Base-by-base conservation (phyloP, 2,113 vertebrate genomes). In the Lepus europaeus region DNA sequence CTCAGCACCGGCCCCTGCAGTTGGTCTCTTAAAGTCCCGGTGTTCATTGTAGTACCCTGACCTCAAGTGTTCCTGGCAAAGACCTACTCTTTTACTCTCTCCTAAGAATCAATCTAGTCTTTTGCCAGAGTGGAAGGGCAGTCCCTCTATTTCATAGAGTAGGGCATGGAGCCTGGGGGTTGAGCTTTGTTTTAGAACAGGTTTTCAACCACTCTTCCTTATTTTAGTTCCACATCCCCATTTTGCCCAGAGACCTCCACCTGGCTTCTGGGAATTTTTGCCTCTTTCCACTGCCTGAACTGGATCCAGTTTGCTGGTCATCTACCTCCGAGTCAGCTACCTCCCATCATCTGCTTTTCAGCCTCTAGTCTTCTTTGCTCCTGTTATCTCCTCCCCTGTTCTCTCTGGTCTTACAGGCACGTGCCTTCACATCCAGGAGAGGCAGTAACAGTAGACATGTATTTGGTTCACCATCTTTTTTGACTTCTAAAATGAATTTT, bases 401-500 rank as follows among this genome's bases (percentile, higher is more conserved):
- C 39, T 76, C 33, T 61, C 31, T 94, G 53, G 64, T 85, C 53
- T 66, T 91, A 31, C 0, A 49, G 79, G 39, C 68, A 36, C 29
- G 49, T 81, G 45, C 19, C 39, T 74, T 89, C 69, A 36, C 80
- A 49, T 53, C 22, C 22, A 85, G 29, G 69, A 59, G 69, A 91
- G 27, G 14, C 70, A 77, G 22, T 70, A 72, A 89, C 92, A 74
- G 19, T 51, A 80, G 39, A 36, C 49, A 2, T 0, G 1, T 31
- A 5, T 74, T 95, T 78, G 31, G 9, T 33, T 80, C 9, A 80
- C 39, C 56, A 51, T 77, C 31, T 69, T 68, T 56, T 81, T 53
- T 84, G 31, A 59, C 33, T 76, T 78, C 11, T 83, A 61, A 53
- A 73, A 68, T 78, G 53, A 93, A 51, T 79, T 87, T 90, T 95